Evolutionary conservation across 2,888 invertebrate genomes (phyloP).

Genomic region (Dolichopus griseipennis): DNA sequence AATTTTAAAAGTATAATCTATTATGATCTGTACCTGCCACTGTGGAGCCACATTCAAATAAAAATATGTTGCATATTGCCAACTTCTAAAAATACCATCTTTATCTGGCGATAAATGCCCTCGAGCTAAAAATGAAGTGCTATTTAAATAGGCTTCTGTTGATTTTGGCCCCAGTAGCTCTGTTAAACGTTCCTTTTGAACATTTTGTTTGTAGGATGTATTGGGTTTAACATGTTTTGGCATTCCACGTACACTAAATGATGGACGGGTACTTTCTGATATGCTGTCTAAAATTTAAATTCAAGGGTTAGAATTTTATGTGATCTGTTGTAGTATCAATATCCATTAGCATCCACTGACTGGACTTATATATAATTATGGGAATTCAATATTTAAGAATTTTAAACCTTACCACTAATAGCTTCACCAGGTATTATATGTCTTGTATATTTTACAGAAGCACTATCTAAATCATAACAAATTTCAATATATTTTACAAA

Average conservation of each 20-base stretch:
- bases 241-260: constrained; percentile 32
- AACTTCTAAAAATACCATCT: constrained; percentile 44
- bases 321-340: background rate
- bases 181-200: constrained; percentile 33
- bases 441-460: constrained; percentile 17
- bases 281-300: constrained; percentile 12
- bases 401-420: constrained; percentile 14
- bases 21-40: constrained; percentile 44
- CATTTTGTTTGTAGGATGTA: constrained; percentile 31
- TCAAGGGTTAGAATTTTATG: background rate
- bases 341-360: too few relatives aligned
- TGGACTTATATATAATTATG: too few relatives aligned
- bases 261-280: constrained; percentile 26
- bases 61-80: constrained; percentile 44
- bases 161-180: constrained; percentile 29
- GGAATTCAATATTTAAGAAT: background rate
- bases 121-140: constrained; percentile 36
- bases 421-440: constrained; percentile 18
- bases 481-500: constrained; percentile 19
- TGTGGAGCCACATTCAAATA: constrained; percentile 46
- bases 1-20: background rate
- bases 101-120: constrained; percentile 46
- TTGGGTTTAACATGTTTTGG: constrained; percentile 24
- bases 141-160: constrained; percentile 32
- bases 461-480: constrained; percentile 20